These are phyloP conservation scores for Ips nitidus DNA, from an alignment of 1,140 invertebrate genomes.

Conservation along the genomic window DNA sequence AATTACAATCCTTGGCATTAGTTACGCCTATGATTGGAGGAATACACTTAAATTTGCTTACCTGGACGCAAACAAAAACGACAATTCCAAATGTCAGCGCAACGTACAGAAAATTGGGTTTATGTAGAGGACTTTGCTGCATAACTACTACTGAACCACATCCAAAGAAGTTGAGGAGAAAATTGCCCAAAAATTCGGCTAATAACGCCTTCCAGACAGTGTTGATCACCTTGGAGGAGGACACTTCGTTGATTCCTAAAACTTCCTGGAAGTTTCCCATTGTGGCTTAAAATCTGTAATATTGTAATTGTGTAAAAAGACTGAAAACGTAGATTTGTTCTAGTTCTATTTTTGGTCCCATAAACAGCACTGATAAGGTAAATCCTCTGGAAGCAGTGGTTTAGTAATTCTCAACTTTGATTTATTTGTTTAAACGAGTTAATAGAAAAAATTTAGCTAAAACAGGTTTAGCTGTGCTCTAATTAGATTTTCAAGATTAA, in stretches of 20 bases:
- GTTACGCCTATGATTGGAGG: no score
- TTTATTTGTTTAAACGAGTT: no score
- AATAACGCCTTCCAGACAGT: slow-evolving; percentile 67
- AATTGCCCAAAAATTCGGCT: slow-evolving; percentile 84
- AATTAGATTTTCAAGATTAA: no score
- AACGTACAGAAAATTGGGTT: slow-evolving; percentile 71
- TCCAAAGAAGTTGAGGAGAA: slow-evolving; percentile 80
- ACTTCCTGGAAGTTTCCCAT: slow-evolving; percentile 62
- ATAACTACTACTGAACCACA: slow-evolving; percentile 71
- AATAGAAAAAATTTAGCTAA: no score
- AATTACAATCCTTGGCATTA: no score
- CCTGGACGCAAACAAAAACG: slow-evolving; percentile 78
- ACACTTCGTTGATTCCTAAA: slow-evolving; percentile 68
- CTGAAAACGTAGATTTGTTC: background rate
- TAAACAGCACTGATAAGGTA: no score
- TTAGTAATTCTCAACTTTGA: no score
- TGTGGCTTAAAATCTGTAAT: slow-evolving; percentile 2
- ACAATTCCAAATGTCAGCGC: slow-evolving; percentile 83
- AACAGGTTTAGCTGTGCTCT: no score
- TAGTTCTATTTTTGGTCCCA: no score
- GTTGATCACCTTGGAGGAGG: slow-evolving; percentile 57
- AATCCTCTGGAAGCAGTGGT: no score
- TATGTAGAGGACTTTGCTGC: slow-evolving; percentile 43
- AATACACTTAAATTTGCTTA: slow-evolving; percentile 47
- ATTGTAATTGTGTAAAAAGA: background rate